phyloP scores from a whole-genome alignment of 1,140 invertebrate species.

The Drosophila prosaltans region DNA sequence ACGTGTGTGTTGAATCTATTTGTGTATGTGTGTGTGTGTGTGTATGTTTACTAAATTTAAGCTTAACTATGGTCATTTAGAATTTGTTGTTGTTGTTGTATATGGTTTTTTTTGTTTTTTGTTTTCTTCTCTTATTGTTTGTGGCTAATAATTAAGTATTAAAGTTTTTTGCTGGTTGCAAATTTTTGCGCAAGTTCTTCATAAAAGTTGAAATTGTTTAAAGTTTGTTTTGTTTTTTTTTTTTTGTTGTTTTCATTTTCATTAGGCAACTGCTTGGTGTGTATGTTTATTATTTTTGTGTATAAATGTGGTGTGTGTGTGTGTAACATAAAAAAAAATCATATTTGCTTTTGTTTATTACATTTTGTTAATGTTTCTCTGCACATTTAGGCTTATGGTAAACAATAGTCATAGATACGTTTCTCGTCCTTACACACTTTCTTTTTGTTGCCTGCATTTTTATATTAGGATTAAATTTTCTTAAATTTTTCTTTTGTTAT shows the following conservation, averaged over 20 bases:
- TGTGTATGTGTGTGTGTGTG: conserved; percentile 48
- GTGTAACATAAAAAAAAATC: conserved; percentile 45
- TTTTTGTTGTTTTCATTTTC: conserved; percentile 37
- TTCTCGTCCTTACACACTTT: conserved; percentile 28
- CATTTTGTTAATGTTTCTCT: conserved; percentile 38
- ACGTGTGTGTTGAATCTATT: conserved; percentile 40
- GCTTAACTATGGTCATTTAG: conserved; percentile 80
- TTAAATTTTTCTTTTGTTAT: not conserved
- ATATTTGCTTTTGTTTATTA: conserved; percentile 39
- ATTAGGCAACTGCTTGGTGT: conserved; percentile 78
- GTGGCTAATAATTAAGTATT: conserved; percentile 69
- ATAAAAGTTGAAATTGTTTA: conserved; percentile 40
- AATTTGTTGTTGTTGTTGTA: conserved; percentile 75
- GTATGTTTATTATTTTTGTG: conserved; percentile 30
- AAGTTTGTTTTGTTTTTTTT: too few relatives aligned
- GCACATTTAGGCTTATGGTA: conserved; percentile 73
- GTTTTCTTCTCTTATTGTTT: conserved; percentile 63
- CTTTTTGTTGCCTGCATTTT: conserved; percentile 5
- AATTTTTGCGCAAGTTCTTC: conserved; percentile 74
- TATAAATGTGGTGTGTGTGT: conserved; percentile 39
- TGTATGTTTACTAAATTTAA: conserved; percentile 71
- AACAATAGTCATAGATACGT: conserved; percentile 78
- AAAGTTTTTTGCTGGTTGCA: conserved; percentile 77
- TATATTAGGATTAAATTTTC: not conserved
- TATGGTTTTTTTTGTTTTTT: conserved; percentile 35